phyloP scores from a whole-genome alignment of 2,113 vertebrate species.

The Grammomys surdaster region DNA sequence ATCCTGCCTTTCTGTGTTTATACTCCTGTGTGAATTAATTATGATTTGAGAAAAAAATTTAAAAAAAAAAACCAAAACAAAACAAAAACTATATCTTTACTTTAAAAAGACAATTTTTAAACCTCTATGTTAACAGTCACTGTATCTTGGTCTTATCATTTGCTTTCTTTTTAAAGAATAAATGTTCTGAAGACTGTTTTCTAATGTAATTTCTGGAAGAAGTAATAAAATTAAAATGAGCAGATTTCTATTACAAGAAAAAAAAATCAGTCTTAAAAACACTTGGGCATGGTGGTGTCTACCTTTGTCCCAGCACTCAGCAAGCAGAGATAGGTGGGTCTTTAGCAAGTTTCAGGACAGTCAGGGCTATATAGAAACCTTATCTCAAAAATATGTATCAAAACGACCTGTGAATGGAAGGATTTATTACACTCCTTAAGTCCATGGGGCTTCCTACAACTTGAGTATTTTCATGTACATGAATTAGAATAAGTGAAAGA shows the following conservation, averaged over 20 bases:
- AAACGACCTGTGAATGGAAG: background rate
- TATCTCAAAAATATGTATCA: background rate
- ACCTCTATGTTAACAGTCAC: background rate
- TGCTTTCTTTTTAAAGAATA: background rate
- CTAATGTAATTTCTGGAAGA: constrained; percentile 37
- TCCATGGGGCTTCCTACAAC: background rate
- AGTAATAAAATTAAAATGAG: constrained; percentile 5
- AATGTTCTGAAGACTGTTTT: background rate
- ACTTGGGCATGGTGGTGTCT: background rate
- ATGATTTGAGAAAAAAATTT: too few species aligned
- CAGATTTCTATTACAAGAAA: background rate
- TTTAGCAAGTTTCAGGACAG: background rate
- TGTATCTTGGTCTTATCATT: background rate
- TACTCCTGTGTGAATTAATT: too few species aligned
- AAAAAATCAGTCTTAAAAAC: background rate
- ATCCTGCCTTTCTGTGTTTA: too few species aligned
- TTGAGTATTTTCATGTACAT: background rate
- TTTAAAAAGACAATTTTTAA: background rate
- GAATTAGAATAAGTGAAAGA: background rate
- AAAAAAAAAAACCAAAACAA: too few species aligned
- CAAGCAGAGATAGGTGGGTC: background rate
- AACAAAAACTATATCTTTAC: background rate
- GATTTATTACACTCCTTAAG: background rate
- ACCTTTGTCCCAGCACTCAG: background rate
- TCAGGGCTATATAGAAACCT: background rate